phyloP scores from a whole-genome alignment of 1,140 invertebrate genomes.

The Coptotermes formosanus region DNA sequence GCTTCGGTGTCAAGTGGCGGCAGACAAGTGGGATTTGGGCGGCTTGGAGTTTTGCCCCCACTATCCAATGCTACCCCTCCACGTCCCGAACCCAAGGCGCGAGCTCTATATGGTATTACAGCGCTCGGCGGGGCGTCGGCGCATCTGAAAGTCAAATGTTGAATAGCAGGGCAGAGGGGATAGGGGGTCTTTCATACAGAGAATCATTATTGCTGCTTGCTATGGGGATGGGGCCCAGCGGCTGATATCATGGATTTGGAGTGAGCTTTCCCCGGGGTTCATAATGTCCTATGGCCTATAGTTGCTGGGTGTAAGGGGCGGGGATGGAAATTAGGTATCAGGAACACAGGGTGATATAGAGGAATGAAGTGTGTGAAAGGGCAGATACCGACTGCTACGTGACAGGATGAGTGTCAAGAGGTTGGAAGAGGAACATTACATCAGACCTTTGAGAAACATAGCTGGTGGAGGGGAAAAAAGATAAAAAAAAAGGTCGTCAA shows the following conservation, averaged over 20 bases:
- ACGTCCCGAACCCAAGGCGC: not conserved
- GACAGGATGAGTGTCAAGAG: not conserved
- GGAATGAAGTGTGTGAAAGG: not conserved
- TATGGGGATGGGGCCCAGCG: not conserved
- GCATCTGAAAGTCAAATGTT: slow-evolving; percentile 28
- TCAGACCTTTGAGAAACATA: no score
- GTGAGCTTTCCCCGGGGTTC: not conserved
- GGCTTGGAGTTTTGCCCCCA: slow-evolving; percentile 8
- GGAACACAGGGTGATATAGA: not conserved
- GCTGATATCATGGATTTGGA: slow-evolving; percentile 12
- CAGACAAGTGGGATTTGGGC: slow-evolving; percentile 20
- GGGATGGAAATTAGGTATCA: slow-evolving; percentile 15
- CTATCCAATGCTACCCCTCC: not conserved
- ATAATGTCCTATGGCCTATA: slow-evolving; percentile 12
- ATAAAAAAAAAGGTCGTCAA: no score
- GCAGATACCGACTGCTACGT: not conserved
- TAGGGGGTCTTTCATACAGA: slow-evolving; percentile 4
- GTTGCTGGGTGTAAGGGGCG: not conserved
- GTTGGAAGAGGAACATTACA: not conserved
- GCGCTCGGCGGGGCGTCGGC: slow-evolving; percentile 8
- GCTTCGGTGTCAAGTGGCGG: slow-evolving; percentile 12
- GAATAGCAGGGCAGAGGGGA: not conserved
- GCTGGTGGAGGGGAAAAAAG: no score
- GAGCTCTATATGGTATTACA: not conserved
- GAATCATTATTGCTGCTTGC: slow-evolving; percentile 15